A percentile compares a stretch with the other conserved stretches of the same genome.
Evolutionary conservation across 2,113 vertebrate genomes (phyloP).

Genomic region (Gymnobelideus leadbeateri): DNA sequence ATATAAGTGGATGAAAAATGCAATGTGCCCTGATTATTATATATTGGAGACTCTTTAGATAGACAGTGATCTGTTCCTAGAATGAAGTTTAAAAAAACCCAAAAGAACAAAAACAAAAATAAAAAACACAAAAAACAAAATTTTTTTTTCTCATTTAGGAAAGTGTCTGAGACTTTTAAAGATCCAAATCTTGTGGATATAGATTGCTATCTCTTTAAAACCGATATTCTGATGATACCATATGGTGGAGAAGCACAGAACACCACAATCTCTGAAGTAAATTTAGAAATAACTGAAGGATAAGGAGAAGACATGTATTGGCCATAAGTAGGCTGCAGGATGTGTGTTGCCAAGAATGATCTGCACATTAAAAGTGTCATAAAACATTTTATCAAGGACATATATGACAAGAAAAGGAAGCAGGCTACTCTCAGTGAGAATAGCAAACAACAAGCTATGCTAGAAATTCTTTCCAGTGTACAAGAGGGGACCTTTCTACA

Average conservation of each 20-base stretch:
- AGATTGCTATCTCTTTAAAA: neutral
- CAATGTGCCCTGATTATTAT: too few species aligned
- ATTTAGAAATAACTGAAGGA: neutral
- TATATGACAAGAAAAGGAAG: neutral
- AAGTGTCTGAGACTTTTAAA: neutral
- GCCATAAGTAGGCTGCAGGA: neutral
- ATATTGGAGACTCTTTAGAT: neutral
- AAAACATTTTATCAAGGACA: neutral
- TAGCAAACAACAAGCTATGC: neutral
- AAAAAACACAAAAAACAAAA: neutral
- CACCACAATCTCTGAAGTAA: neutral
- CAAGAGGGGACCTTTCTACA: too few species aligned
- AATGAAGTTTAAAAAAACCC: neutral
- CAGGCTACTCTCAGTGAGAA: neutral
- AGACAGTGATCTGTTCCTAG: neutral
- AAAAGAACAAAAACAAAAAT: too few species aligned
- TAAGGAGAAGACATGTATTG: neutral
- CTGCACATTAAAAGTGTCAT: neutral
- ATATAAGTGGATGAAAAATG: too few species aligned
- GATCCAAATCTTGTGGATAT: neutral
- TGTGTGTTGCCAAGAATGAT: neutral
- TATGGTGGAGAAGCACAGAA: neutral
- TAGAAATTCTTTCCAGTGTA: neutral
- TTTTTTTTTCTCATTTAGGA: neutral
- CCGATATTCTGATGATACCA: neutral